These are phyloP conservation scores for Pseudomyrmex gracilis DNA, from an alignment of 1,140 invertebrate genomes.

Conservation along the genomic window DNA sequence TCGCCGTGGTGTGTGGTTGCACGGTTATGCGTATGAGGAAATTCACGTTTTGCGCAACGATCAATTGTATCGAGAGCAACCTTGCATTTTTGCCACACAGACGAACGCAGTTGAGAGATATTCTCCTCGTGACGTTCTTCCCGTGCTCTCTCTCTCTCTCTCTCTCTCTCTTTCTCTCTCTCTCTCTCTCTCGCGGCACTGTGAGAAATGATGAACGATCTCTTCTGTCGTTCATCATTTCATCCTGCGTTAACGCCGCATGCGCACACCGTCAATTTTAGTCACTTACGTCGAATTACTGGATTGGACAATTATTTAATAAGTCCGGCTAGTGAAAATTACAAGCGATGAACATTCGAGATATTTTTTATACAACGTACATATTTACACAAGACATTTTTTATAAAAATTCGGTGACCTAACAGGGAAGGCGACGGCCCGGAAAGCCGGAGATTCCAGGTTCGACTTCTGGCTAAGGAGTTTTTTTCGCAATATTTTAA, in stretches of 20 bases:
- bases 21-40: conserved; percentile 51
- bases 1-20: conserved; percentile 26
- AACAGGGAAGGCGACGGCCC: too few species aligned
- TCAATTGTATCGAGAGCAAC: conserved; percentile 55
- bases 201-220: conserved; percentile 52
- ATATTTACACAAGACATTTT: too few species aligned
- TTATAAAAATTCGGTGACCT: too few species aligned
- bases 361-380: too few species aligned
- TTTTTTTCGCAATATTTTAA: too few species aligned
- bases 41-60: conserved; percentile 50
- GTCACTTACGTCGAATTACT: conserved; percentile 35
- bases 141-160: not conserved
- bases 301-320: too few species aligned
- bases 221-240: conserved; percentile 19
- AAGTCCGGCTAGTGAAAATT: too few species aligned
- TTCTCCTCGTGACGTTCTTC: conserved; percentile 51
- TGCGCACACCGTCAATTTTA: conserved; percentile 52
- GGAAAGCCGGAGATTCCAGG: too few species aligned
- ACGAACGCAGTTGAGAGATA: conserved; percentile 55
- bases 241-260: not conserved
- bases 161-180: too few species aligned
- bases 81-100: conserved; percentile 42
- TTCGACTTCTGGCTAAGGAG: too few species aligned
- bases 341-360: too few species aligned
- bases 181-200: conserved; percentile 39